These are phyloP conservation scores for Napeogenes inachia DNA, from an alignment of 2,888 invertebrate genomes.

Conservation along the genomic window DNA sequence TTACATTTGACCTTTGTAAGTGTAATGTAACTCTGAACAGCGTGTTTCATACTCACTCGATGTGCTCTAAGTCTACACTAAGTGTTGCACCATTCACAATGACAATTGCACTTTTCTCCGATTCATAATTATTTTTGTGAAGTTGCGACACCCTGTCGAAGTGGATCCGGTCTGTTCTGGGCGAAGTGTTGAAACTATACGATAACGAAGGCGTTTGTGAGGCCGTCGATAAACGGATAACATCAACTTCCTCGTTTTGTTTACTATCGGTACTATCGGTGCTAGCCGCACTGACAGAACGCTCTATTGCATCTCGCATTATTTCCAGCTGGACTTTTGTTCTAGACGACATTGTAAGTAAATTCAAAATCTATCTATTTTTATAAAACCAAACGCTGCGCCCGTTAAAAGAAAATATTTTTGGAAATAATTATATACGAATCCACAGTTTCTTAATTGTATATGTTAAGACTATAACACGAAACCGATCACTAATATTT, in stretches of 20 bases:
- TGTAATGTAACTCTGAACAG: background rate
- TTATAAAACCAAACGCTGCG: conserved; percentile 6
- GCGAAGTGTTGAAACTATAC: conserved; percentile 19
- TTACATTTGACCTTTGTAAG: background rate
- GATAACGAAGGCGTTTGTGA: conserved; percentile 19
- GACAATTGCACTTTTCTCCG: conserved; percentile 2
- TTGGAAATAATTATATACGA: no score
- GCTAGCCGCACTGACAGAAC: background rate
- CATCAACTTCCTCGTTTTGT: conserved; percentile 26
- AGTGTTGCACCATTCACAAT: background rate
- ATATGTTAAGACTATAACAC: conserved; percentile 10
- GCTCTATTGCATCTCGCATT: conserved; percentile 11
- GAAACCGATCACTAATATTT: conserved; percentile 25
- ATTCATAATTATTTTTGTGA: conserved; percentile 13
- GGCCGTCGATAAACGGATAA: conserved; percentile 15
- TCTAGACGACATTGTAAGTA: conserved; percentile 42
- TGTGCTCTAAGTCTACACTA: background rate
- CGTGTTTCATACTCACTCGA: background rate
- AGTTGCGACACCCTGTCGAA: conserved; percentile 19
- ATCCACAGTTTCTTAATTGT: no score
- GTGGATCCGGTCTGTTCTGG: conserved; percentile 12
- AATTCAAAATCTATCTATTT: conserved; percentile 29
- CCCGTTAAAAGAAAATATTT: no score
- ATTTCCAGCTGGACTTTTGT: conserved; percentile 26
- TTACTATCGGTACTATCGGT: conserved; percentile 5